Evolutionary conservation across 2,888 invertebrate species (phyloP), one percentile per base, ranked within the genome.

Genomic region (Griposia aprilina): DNA sequence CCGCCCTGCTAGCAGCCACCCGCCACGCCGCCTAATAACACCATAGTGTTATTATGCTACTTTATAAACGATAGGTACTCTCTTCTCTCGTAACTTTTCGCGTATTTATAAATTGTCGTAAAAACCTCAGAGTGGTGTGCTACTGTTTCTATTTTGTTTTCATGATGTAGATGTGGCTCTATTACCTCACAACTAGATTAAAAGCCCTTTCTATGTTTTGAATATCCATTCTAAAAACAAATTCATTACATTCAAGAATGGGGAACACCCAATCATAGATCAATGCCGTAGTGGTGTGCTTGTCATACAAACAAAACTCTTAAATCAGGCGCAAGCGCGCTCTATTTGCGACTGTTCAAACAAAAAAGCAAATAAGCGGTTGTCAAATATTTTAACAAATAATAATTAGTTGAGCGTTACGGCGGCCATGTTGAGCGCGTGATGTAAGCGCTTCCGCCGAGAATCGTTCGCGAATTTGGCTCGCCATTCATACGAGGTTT

Each of bases 401-500:
- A 84, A 77, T 82, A 79, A 84, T 86, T 83, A 83, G 82, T 77
- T 83, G 75, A 82, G 82, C 81, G 83, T 85, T 84, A 85, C 82
- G 78, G 85, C 89, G 79, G 84, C 88, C 91, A 90, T 89, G 88
- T 90, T 89, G 90, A 88, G 88, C 89, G 90, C 92, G 92, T 94
- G 94, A 94, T 93, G 93, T 94, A 93, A 93, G 91, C 91, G 90
- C 92, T 94, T 94, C 94, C 94, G 94, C 85, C 92, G 90, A 90
- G 90, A 57, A 88, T 91, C 90, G 92, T 78, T 91, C 87, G 93
- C 92, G 87, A 92, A 93, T 94, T 93, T 91, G 92, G 92, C 92
- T 89, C 92, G 94, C 94, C 96, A 96, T 96, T 96, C 96, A 96
- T 96, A 92, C 94, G 90, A 90, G 89, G 92, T 94, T 95, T 96